phyloP scores from a whole-genome alignment of 2,888 invertebrate species.

The Agriotes lineatus region DNA sequence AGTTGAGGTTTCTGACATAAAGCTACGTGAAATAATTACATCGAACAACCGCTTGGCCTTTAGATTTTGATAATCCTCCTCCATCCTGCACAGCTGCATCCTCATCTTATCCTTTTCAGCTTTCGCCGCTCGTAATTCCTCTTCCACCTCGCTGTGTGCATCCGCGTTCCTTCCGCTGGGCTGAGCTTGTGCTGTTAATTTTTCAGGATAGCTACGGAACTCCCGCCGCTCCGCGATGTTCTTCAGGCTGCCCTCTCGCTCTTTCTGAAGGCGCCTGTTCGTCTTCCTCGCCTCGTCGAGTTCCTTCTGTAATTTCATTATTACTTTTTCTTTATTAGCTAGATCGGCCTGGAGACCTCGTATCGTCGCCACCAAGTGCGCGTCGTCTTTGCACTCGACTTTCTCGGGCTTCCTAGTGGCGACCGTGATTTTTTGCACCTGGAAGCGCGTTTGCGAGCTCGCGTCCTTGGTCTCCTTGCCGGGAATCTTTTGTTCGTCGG shows the following conservation, averaged over 20 bases:
- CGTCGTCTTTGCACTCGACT: conserved; percentile 75
- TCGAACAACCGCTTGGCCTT: conserved; percentile 85
- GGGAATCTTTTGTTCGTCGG: conserved; percentile 56
- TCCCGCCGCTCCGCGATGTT: conserved; percentile 64
- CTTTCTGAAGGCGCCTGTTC: conserved; percentile 80
- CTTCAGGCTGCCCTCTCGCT: conserved; percentile 74
- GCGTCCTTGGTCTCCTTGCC: conserved; percentile 59
- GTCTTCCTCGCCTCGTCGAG: conserved; percentile 82
- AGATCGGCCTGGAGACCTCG: conserved; percentile 82
- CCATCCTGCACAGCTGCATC: conserved; percentile 69
- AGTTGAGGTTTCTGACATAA: no score
- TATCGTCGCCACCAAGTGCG: conserved; percentile 83
- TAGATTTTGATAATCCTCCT: conserved; percentile 80
- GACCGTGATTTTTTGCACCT: conserved; percentile 13
- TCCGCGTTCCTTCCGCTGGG: conserved; percentile 63
- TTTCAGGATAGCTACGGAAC: conserved; percentile 60
- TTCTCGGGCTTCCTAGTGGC: conserved; percentile 59
- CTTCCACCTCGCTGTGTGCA: conserved; percentile 65
- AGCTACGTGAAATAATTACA: conserved; percentile 68
- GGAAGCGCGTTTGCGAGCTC: conserved; percentile 54
- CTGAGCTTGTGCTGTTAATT: conserved; percentile 58
- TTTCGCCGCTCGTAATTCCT: conserved; percentile 68
- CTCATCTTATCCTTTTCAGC: conserved; percentile 75
- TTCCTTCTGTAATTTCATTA: conserved; percentile 80
- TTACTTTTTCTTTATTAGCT: conserved; percentile 79